A percentile compares a stretch with the other conserved stretches of the same genome.
phyloP scores from a whole-genome alignment of 2,797 vertebrate genomes.

The Margarornis squamiger region DNA sequence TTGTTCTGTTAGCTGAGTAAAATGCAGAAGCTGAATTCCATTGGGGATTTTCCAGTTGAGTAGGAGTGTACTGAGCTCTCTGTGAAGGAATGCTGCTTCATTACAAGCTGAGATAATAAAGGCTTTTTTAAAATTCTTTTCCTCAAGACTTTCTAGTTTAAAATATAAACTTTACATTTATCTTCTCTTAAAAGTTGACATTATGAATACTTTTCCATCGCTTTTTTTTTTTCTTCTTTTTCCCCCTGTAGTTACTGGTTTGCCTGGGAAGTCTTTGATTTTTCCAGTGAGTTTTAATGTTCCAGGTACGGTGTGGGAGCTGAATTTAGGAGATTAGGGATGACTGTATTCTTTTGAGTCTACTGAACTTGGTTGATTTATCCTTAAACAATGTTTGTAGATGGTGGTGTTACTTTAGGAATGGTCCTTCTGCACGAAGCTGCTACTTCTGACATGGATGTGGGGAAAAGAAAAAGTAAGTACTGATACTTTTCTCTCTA shows the following conservation, averaged over 20 bases:
- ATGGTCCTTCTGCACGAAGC: slow-evolving; percentile 95
- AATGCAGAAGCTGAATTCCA: not conserved
- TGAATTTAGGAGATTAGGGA: not conserved
- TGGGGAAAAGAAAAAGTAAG: slow-evolving; percentile 94
- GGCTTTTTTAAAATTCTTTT: not conserved
- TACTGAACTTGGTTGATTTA: not conserved
- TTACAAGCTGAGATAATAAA: not conserved
- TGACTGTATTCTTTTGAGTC: not conserved
- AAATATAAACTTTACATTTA: not conserved
- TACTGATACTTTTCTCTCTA: not conserved
- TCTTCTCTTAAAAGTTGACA: not conserved
- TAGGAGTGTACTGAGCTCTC: not conserved
- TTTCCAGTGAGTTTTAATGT: not conserved
- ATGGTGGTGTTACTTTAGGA: slow-evolving; percentile 92
- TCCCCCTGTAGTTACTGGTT: not conserved
- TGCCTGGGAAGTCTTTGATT: not conserved
- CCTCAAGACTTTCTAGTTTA: not conserved
- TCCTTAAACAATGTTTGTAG: slow-evolving; percentile 78
- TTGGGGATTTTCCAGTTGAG: not conserved
- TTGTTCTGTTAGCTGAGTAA: not conserved
- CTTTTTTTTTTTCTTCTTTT: not conserved
- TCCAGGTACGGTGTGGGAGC: not conserved
- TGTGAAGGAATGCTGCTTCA: not conserved
- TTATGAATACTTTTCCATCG: not conserved
- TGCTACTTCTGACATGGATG: slow-evolving; percentile 91